phyloP scores from a whole-genome alignment of 2,888 invertebrate genomes.

The Desoria tigrina region DNA sequence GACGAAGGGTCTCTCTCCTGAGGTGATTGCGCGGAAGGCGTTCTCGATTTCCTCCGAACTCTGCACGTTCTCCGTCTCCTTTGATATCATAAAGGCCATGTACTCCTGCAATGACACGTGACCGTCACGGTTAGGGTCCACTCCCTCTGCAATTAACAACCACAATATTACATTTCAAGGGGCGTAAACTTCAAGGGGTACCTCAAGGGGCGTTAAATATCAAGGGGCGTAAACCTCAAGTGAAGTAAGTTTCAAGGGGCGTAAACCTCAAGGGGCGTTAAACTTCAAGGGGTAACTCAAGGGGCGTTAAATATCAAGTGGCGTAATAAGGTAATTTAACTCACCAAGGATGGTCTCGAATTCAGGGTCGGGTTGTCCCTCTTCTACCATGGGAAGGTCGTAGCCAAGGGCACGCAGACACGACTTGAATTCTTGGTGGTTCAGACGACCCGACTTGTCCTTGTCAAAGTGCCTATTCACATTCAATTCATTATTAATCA shows the following conservation, averaged over 20 bases:
- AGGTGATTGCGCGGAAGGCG: constrained; percentile 98
- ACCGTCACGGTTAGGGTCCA: constrained; percentile 93
- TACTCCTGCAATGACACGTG: constrained; percentile 98
- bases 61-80: constrained; percentile 99
- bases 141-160: constrained; percentile 75
- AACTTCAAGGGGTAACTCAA: no score
- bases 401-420: constrained; percentile 98
- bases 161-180: no score
- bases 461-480: constrained; percentile 98
- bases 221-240: no score
- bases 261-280: no score
- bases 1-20: constrained; percentile 95
- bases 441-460: constrained; percentile 94
- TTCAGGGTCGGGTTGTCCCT: constrained; percentile 97
- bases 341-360: constrained; percentile 92
- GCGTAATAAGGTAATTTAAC: no score
- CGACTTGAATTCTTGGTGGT: constrained; percentile 99
- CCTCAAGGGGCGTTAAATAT: no score
- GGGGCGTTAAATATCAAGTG: no score
- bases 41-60: constrained; percentile 99
- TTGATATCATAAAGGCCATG: constrained; percentile 99
- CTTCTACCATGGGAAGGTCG: constrained; percentile 99
- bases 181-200: no score
- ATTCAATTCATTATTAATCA: no score
- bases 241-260: no score